Base-by-base conservation (phyloP, 1,140 invertebrate species). In the Philotrypesis tridentata region DNA sequence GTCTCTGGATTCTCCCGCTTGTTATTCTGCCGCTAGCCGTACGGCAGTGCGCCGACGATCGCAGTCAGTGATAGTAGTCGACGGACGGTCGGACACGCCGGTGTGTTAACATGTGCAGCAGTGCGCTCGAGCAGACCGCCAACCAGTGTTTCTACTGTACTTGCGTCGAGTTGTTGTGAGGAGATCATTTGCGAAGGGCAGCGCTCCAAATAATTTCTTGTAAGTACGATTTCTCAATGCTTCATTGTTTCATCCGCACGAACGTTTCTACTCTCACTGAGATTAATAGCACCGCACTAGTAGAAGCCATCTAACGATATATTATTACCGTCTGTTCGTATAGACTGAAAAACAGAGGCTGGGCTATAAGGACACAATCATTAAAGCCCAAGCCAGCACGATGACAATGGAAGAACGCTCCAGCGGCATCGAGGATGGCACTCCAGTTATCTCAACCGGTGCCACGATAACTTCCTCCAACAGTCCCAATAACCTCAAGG, bases 381-480 rank as follows among this genome's bases (percentile, higher is more conserved):
- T 70, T 14, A 23, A 48, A 74, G 74, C 74, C 82, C 77, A 84
- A 67, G 60, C 83, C 83, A 84, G 83, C 89, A 90, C 86, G 84
- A 92, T 92, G 91, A 92, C 91, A 89, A 92, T 92, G 91, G 91
- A 91, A 91, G 91, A 92, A 90, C 90, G 90, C 78, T 88, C 90
- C 75, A 88, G 89, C 87, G 88, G 88, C 80, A 89, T 91, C 82
- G 91, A 92, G 84, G 89, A 90, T 79, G 90, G 88, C 83, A 87
- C 89, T 83, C 88, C 89, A 83, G 88, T 87, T 63, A 87, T 86
- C 70, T 90, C 89, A 33, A 88, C 89, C 61, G 85, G 87, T 74
- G 82, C 85, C 21, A 87, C 87, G 63, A 71, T 83, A 6, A 80
- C 9, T 27, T 84, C 84, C 11, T 72, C 85, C 17, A 88, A 80